phyloP scores from a whole-genome alignment of 2,888 invertebrate genomes.

The Eupeodes luniger region DNA sequence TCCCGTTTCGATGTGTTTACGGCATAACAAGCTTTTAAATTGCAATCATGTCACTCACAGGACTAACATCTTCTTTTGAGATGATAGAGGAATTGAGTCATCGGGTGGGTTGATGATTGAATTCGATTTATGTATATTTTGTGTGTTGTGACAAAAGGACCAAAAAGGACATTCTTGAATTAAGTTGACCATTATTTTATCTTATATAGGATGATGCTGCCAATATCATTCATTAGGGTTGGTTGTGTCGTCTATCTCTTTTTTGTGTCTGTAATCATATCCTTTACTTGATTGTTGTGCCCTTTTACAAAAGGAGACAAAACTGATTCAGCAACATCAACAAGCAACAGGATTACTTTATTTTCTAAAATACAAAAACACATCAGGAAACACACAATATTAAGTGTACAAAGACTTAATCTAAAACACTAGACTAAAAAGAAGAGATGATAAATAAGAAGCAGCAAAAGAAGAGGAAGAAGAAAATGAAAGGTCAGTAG shows the following conservation, averaged over 20 bases:
- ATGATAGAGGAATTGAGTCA: conserved; percentile 50
- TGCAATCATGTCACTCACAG: conserved; percentile 69
- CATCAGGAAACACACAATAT: conserved; percentile 1
- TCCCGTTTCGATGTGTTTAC: conserved; percentile 27
- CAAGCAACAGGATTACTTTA: conserved; percentile 68
- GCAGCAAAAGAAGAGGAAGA: neutral
- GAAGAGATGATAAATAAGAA: neutral
- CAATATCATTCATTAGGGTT: conserved; percentile 26
- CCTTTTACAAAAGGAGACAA: neutral
- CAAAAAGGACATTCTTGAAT: conserved; percentile 24
- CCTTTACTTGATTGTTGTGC: conserved; percentile 19
- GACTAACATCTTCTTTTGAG: conserved; percentile 31
- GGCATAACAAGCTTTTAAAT: conserved; percentile 70
- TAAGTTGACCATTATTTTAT: conserved; percentile 39
- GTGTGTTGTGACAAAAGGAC: conserved; percentile 14
- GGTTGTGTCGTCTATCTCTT: neutral
- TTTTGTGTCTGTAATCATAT: conserved; percentile 46
- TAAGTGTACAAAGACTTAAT: conserved; percentile 52
- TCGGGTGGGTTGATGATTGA: conserved; percentile 42
- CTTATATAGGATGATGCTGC: conserved; percentile 29
- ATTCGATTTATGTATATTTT: conserved; percentile 62
- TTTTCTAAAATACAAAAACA: conserved; percentile 26
- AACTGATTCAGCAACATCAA: conserved; percentile 18
- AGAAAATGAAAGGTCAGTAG: conserved; percentile 56
- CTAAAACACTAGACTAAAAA: conserved; percentile 8